Evolutionary conservation across 2,113 vertebrate species (phyloP).

Genomic region (Eupsittula cactorum): DNA sequence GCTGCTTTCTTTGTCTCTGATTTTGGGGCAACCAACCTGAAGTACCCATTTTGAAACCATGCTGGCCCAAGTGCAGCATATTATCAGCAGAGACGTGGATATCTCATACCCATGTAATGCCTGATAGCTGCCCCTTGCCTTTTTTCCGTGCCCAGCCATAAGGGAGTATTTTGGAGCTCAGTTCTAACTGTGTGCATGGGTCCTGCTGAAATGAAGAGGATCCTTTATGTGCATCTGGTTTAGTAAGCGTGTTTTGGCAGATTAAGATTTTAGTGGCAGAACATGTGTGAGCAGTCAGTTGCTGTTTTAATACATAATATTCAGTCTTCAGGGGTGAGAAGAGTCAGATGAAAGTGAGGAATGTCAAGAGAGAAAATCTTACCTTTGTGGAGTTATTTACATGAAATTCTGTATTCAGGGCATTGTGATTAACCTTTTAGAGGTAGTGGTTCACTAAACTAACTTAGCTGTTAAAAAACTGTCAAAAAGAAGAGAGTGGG

Average conservation of each 20-base stretch:
- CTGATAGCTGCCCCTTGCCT: not conserved
- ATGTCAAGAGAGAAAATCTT: not conserved
- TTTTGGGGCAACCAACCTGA: not conserved
- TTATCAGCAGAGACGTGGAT: not conserved
- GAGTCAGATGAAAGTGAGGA: not conserved
- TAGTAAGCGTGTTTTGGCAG: accelerated
- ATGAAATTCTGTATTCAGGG: not conserved
- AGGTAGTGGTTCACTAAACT: not conserved
- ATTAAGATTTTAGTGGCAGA: not conserved
- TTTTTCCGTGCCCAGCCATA: not conserved
- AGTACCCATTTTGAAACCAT: not conserved
- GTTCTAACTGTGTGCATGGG: accelerated
- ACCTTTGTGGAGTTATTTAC: not conserved
- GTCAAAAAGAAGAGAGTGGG: not conserved
- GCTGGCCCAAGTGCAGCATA: accelerated
- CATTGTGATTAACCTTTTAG: not conserved
- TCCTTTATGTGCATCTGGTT: not conserved
- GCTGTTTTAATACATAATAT: not conserved
- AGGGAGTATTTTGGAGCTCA: not conserved
- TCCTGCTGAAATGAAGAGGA: not conserved
- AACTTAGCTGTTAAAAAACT: accelerated
- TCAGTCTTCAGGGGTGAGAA: not conserved
- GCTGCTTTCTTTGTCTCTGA: not conserved
- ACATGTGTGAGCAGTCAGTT: not conserved
- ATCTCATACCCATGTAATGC: not conserved